These are phyloP conservation scores for Epizoanthus rinbou DNA, from an alignment of 92 coral and sea anemone species.

Conservation along the genomic window DNA sequence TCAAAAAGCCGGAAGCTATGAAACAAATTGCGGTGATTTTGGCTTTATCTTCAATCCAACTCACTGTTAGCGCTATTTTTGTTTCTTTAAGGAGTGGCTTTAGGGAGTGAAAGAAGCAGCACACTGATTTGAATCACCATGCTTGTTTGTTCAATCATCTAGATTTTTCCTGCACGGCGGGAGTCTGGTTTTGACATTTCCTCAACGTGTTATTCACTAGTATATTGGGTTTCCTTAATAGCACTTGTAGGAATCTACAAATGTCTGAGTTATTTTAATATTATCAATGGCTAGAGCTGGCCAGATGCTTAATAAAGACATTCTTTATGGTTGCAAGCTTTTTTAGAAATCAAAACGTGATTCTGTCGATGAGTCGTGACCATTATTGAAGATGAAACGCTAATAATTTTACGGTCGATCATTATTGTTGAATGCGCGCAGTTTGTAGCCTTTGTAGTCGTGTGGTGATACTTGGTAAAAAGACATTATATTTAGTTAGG, in stretches of 20 bases:
- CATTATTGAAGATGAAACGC: too few relatives aligned
- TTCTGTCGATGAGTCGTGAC: too few relatives aligned
- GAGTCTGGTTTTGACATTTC: conserved; percentile 36
- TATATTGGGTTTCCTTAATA: conserved; percentile 37
- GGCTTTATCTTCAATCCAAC: conserved; percentile 18
- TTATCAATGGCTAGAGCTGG: neutral
- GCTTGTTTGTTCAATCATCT: conserved; percentile 38
- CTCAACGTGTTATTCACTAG: conserved; percentile 20
- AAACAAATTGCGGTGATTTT: conserved; percentile 13
- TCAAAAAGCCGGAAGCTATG: conserved; percentile 22
- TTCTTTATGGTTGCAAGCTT: neutral
- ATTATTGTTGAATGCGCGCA: too few relatives aligned
- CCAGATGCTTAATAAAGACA: neutral
- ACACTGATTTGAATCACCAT: conserved; percentile 3
- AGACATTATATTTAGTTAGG: too few relatives aligned
- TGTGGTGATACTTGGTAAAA: too few relatives aligned
- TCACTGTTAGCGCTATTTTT: conserved; percentile 1
- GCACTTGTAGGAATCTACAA: conserved; percentile 3
- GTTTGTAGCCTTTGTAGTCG: too few relatives aligned
- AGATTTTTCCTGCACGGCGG: conserved; percentile 32
- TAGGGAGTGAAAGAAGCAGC: conserved; percentile 5
- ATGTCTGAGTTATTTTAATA: conserved; percentile 6
- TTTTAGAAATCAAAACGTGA: neutral
- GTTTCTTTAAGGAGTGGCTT: conserved; percentile 6
- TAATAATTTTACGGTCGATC: too few relatives aligned